phyloP scores from a whole-genome alignment of 2,797 vertebrate genomes.

The Melanotaenia boesemani region DNA sequence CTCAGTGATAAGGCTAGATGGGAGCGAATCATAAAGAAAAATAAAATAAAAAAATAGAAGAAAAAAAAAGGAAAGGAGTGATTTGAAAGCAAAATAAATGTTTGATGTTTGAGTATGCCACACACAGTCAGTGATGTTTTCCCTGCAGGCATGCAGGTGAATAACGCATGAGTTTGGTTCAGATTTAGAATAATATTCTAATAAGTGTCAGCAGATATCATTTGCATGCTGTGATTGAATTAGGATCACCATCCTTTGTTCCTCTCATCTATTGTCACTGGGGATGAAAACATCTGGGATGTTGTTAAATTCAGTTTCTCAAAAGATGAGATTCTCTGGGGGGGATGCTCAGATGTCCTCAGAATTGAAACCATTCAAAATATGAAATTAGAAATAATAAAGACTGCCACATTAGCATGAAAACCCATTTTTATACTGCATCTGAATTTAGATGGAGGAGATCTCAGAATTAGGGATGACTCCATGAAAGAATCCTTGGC shows the following conservation, averaged over 20 bases:
- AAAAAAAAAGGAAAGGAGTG: conserved; percentile 36
- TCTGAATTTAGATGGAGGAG: background rate
- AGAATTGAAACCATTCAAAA: conserved; percentile 7
- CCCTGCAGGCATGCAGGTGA: conserved; percentile 75
- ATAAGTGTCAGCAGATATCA: conserved; percentile 55
- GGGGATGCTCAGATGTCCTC: conserved; percentile 21
- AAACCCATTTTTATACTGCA: background rate
- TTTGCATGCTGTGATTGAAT: conserved; percentile 47
- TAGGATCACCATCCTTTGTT: conserved; percentile 42
- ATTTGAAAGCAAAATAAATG: conserved; percentile 49
- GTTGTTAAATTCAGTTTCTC: conserved; percentile 34
- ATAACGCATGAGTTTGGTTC: conserved; percentile 70
- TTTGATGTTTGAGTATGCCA: conserved; percentile 79
- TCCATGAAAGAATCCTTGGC: conserved; percentile 20
- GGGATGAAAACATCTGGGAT: conserved; percentile 45
- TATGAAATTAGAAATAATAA: conserved; percentile 28
- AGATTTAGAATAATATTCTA: conserved; percentile 71
- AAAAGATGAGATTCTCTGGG: conserved; percentile 29
- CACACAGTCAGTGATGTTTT: conserved; percentile 64
- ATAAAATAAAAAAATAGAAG: conserved; percentile 23
- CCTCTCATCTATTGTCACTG: conserved; percentile 41
- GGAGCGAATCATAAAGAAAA: conserved; percentile 16
- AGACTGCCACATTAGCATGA: conserved; percentile 15
- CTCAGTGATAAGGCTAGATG: conserved; percentile 36
- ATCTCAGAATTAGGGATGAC: background rate